Base-by-base conservation (phyloP, 2,113 vertebrate species). In the Xiphophorus maculatus region DNA sequence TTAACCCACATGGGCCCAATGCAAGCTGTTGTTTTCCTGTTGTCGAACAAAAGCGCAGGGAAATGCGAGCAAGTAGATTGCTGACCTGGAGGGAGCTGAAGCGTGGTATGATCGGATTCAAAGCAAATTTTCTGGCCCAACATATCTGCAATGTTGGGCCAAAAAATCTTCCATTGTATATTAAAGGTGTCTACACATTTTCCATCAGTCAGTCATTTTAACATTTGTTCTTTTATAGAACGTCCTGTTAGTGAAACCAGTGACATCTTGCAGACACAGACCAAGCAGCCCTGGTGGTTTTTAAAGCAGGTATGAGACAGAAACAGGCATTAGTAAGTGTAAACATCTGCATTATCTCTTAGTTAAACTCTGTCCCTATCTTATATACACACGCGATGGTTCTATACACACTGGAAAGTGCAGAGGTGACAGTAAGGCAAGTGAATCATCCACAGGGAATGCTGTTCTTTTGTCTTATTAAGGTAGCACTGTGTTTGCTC, bases 11-110 rank as follows among this genome's bases (percentile, higher is more conserved):
- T 29, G 93, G 93, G 92, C 74, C 71, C 62, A 29, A 30, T 28
- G 83, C 88, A 86, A 88, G 88, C 86, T 92, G 91, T 94, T 94
- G 92, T 95, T 95, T 94, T 91, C 79, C 71, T 87, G 74, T 82
- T 60, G 72, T 63, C 28, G 74, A 80, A 85, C 86, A 84, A 86
- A 83, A 76, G 32, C 7, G 63, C 63, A 84, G 81, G 79, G 65
- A 61, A 89, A 74, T 77, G 68, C 0, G 42, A 62, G 72, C 28
- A 54, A 66, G 8, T 8, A 61, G 32, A 51, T 54, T 4, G 69
- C 76, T 17, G 69, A 63, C 70, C 80, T 65, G 83, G 60, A 82
- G 66, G 4, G 33, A 75, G 40, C 44, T 30, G 65, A 65, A 70
- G 44, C 2, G 1, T 76, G 32, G 66, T 76, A 78, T 25, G 25